These are phyloP conservation scores for Melieria crassipennis DNA, from an alignment of 2,888 invertebrate species.

Conservation along the genomic window DNA sequence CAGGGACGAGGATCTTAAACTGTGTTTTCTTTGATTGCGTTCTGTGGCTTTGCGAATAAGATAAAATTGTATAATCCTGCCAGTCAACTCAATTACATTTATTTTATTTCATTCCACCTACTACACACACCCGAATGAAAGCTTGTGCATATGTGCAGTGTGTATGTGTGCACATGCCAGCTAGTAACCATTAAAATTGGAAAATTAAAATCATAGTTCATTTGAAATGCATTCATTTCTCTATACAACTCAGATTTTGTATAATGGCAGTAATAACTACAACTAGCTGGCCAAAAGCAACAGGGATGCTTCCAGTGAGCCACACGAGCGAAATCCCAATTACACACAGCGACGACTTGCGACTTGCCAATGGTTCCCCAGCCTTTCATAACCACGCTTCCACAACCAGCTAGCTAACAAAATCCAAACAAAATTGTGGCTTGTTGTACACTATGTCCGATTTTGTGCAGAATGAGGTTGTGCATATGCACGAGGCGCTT, in stretches of 20 bases:
- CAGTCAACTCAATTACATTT: constrained; percentile 21
- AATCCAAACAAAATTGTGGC: constrained; percentile 38
- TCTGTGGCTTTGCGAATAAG: not conserved
- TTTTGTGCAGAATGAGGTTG: constrained; percentile 15
- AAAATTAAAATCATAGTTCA: constrained; percentile 31
- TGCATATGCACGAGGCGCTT: too few relatives aligned
- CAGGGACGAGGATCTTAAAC: too few relatives aligned
- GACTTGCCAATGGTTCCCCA: not conserved
- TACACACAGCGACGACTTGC: not conserved
- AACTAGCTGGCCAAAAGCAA: too few relatives aligned
- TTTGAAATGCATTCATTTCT: constrained; percentile 31
- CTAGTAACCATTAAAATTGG: constrained; percentile 2
- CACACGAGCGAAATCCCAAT: not conserved
- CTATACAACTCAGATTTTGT: constrained; percentile 12
- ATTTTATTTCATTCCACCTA: constrained; percentile 12
- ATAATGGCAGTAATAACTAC: not conserved
- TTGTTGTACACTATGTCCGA: constrained; percentile 34
- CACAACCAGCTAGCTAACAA: constrained; percentile 37
- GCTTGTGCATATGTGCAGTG: not conserved
- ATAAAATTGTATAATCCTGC: constrained; percentile 19
- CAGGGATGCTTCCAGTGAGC: too few relatives aligned
- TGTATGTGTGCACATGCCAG: not conserved
- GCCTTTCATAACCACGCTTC: not conserved
- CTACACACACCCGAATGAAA: not conserved
- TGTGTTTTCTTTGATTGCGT: too few relatives aligned